Evolutionary conservation across 1,140 invertebrate species (phyloP).

Genomic region (Pogonomyrmex californicus): DNA sequence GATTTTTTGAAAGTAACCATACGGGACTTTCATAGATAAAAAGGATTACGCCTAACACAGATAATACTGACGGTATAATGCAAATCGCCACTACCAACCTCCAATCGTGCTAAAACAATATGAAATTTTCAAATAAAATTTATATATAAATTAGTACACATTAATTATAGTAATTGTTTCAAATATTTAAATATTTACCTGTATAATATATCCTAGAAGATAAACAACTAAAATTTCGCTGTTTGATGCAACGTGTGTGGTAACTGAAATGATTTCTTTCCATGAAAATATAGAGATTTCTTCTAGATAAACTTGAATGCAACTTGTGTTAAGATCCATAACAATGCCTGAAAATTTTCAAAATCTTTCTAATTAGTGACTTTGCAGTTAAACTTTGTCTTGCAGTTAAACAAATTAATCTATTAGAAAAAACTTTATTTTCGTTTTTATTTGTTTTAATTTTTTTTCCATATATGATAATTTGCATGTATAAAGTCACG

Average conservation of each 20-base stretch:
- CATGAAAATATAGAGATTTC: conserved; percentile 88
- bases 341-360: conserved; percentile 81
- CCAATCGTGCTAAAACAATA: conserved; percentile 85
- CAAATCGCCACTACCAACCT: conserved; percentile 88
- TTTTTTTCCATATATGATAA: too few relatives aligned
- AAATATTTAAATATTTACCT: conserved; percentile 26
- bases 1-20: conserved; percentile 77
- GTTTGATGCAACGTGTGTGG: conserved; percentile 85
- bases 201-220: conserved; percentile 85
- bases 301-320: conserved; percentile 86
- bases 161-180: neutral
- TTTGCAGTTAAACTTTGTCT: too few relatives aligned
- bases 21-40: neutral
- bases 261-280: conserved; percentile 87
- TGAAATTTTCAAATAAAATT: neutral
- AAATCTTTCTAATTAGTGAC: neutral
- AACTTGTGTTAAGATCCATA: conserved; percentile 71
- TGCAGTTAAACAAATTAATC: neutral
- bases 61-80: conserved; percentile 86
- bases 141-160: neutral
- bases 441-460: too few relatives aligned
- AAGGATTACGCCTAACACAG: conserved; percentile 86
- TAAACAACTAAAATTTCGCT: conserved; percentile 89
- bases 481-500: too few relatives aligned
- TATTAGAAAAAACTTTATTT: too few relatives aligned